Evolutionary conservation across 2,797 vertebrate genomes (phyloP).

Genomic region (Streptopelia turtur): DNA sequence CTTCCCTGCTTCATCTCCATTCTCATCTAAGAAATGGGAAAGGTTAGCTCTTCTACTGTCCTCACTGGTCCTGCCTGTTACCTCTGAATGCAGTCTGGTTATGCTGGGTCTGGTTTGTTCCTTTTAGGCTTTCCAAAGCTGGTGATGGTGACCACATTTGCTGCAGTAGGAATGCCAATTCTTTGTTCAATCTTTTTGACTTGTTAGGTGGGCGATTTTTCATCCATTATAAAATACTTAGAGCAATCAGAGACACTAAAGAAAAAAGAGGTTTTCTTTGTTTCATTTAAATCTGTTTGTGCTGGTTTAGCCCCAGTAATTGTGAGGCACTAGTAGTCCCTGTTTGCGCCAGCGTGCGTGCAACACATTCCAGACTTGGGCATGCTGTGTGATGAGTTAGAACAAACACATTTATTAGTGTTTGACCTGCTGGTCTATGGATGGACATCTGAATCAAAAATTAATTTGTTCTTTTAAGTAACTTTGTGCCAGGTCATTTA

Average conservation of each 20-base stretch:
- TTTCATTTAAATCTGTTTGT: not conserved
- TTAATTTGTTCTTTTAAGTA: constrained; percentile 43
- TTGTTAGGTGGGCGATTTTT: constrained; percentile 23
- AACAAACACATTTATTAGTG: constrained; percentile 53
- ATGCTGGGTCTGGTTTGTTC: not conserved
- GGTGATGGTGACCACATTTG: not conserved
- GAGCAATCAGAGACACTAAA: not conserved
- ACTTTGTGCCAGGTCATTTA: constrained; percentile 48
- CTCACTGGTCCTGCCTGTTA: not conserved
- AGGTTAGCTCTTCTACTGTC: not conserved
- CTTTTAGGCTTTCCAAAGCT: not conserved
- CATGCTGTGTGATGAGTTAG: constrained; percentile 17
- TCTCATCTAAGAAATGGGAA: not conserved
- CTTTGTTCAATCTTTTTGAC: not conserved
- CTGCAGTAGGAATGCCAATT: constrained; percentile 25
- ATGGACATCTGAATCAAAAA: constrained; percentile 44
- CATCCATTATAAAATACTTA: not conserved
- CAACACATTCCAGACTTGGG: not conserved
- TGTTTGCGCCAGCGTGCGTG: not conserved
- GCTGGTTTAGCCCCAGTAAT: not conserved
- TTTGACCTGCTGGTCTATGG: constrained; percentile 62
- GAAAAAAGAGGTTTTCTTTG: not conserved
- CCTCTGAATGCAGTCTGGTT: not conserved
- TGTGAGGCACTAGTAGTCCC: not conserved
- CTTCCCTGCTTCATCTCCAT: not conserved